Base-by-base conservation (phyloP, 2,113 vertebrate species). In the Sula dactylatra region DNA sequence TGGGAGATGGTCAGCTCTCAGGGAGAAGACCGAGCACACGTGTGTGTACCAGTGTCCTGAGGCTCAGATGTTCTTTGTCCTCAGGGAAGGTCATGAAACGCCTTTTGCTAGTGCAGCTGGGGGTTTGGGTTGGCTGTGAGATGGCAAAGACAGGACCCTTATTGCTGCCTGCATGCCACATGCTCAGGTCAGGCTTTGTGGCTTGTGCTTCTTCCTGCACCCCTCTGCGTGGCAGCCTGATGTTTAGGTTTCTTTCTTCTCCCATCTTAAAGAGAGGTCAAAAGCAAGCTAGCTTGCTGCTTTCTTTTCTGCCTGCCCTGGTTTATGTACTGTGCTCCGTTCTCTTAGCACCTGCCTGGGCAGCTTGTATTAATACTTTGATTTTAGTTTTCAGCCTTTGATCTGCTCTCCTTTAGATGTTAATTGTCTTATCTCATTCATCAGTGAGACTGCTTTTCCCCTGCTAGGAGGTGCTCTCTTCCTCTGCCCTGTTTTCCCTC, bases 21-120 rank as follows among this genome's bases (percentile, higher is more conserved):
- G 59, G 17, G 38, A 52, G 4, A 49, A 36, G 38, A 44, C 52
- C 1, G 0, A 14, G 27, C n/a, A 58, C 31, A 21, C 1, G 1
- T 10, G 25, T 32, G 16, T 19, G 40, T 50, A 9, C 29, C 19
- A 24, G 6, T n/a, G 40, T 76, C 49, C 65, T n/a, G 44, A 50
- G n/a, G 42, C 64, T 95, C 84, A 45, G 24, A 40, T 25, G 26
- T 11, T 59, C 84, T 88, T 67, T 84, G 38, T 44, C 69, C 40
- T 21, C 34, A 62, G 65, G 77, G 84, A 74, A 56, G 36, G 25
- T 31, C 8, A 2, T 19, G 47, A 76, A 91, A 65, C 0, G 2
- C 13, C 34, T 93, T 90, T 59, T 59, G 24, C 34, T 47, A 7
- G 9, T 15, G 40, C n/a, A 77, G 49, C 17, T 7, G 7, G 20